phyloP scores from a whole-genome alignment of 2,113 vertebrate genomes.

The Spea multiplicata region DNA sequence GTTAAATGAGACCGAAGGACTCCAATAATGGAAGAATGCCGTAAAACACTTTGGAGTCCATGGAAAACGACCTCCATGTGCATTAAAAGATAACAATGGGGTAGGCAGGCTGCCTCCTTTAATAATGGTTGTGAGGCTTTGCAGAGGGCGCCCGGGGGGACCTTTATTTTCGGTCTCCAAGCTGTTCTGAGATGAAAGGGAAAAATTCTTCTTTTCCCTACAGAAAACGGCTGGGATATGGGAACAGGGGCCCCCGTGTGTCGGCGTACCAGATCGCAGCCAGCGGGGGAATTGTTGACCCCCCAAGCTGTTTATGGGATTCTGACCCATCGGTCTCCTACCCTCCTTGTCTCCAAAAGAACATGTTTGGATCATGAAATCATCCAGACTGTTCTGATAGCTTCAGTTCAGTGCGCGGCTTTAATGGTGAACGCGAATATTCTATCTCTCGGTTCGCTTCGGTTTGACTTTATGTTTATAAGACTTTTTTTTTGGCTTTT shows the following conservation, averaged over 20 bases:
- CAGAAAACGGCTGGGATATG: neutral
- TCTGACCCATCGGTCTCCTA: neutral
- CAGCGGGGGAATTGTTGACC: neutral
- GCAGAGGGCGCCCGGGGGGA: too few relatives aligned
- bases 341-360: neutral
- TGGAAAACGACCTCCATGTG: too few relatives aligned
- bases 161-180: neutral
- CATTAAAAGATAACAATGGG: too few relatives aligned
- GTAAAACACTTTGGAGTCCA: too few relatives aligned
- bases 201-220: constrained; percentile 24
- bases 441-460: neutral
- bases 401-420: neutral
- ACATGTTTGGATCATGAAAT: neutral
- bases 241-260: neutral
- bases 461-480: too few relatives aligned
- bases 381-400: neutral
- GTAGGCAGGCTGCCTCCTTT: too few relatives aligned
- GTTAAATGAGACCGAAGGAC: too few relatives aligned
- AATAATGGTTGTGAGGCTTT: too few relatives aligned
- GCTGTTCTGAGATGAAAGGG: neutral
- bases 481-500: too few relatives aligned
- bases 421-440: neutral
- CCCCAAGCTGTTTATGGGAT: constrained; percentile 5
- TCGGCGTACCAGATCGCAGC: neutral
- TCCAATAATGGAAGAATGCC: too few relatives aligned